Evolutionary conservation across 2,797 vertebrate genomes (phyloP), one percentile per base, ranked within the genome.

Genomic region (Zenarchopterus dispar): DNA sequence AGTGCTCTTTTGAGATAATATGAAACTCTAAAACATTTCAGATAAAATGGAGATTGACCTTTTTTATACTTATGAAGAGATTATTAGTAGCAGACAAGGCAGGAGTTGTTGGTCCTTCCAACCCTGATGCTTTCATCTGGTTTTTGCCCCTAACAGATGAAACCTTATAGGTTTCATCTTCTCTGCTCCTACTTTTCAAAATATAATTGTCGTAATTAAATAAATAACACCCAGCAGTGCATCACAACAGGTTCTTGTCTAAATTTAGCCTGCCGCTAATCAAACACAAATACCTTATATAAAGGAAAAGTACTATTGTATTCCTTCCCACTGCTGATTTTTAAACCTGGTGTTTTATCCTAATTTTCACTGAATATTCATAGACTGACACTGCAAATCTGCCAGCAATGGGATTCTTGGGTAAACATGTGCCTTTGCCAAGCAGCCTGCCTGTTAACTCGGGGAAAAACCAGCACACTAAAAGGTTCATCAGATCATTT

Each of bases 261-360:
- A 44, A 43, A 43, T 68, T 63, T 68, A 51, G 36, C 2, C 13
- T 15, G 36, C 69, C 80, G 53, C 56, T 78, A 60, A 39, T 67
- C 47, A 62, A 59, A 62, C 53, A 48, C 69, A 50, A 63, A 56
- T 26, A 47, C 57, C 56, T 64, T 71, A 22, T 13, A 47, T 9
- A 45, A 55, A 72, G 39, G 70, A 59, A 51, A 41, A 57, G 36
- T 13, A 21, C 48, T 31, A 33, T 17, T 26, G 39, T 52, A 26
- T 63, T 73, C 36, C 31, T 49, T 47, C 50, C 22, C 9, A 16
- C 5, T 1, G 45, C 16, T 43, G 21, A 56, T 42, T 39, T 56
- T 80, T 23, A 43, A n/a, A 55, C 46, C 51, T 5, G 4, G 13
- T 39, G 48, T 62, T 81, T 50, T 26, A 65, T 62, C 3, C 42